phyloP scores from a whole-genome alignment of 35 echinoderm and acorn worm genomes.

The Apostichopus californicus region DNA sequence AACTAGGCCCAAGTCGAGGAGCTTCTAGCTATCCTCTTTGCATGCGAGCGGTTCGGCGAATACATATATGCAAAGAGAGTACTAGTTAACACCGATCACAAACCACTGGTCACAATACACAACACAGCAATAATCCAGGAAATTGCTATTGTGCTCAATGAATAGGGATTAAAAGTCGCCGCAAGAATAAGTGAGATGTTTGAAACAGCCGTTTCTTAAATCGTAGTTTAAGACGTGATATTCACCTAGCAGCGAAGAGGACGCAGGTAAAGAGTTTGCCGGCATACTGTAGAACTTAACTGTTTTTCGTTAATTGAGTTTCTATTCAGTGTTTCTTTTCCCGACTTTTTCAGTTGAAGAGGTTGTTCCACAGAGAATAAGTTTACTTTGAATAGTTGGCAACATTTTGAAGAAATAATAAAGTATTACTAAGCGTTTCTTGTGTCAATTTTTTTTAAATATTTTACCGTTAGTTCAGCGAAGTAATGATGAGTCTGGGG shows the following conservation, averaged over 20 bases:
- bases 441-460: neutral
- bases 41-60: slow-evolving; percentile 64
- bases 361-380: neutral
- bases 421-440: too few species aligned
- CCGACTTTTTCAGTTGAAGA: slow-evolving; percentile 54
- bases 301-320: too few species aligned
- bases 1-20: slow-evolving; percentile 89
- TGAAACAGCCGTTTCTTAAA: slow-evolving; percentile 9
- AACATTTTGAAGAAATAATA: too few species aligned
- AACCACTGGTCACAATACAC: slow-evolving; percentile 32
- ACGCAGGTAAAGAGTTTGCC: too few species aligned
- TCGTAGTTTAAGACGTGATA: slow-evolving; percentile 35
- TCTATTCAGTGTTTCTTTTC: too few species aligned
- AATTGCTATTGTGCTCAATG: slow-evolving; percentile 15
- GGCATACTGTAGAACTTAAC: too few species aligned
- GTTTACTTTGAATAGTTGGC: neutral
- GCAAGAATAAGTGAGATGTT: slow-evolving; percentile 39
- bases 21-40: slow-evolving; percentile 67
- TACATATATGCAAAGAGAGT: slow-evolving; percentile 23
- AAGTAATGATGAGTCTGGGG: neutral
- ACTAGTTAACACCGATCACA: slow-evolving; percentile 13
- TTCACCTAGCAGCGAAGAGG: slow-evolving; percentile 58
- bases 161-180: neutral
- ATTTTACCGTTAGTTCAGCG: slow-evolving; percentile 35
- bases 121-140: slow-evolving; percentile 22